Conservation (phyloP, 1,140 invertebrate genomes). For the Bacillus rossius region DNA sequence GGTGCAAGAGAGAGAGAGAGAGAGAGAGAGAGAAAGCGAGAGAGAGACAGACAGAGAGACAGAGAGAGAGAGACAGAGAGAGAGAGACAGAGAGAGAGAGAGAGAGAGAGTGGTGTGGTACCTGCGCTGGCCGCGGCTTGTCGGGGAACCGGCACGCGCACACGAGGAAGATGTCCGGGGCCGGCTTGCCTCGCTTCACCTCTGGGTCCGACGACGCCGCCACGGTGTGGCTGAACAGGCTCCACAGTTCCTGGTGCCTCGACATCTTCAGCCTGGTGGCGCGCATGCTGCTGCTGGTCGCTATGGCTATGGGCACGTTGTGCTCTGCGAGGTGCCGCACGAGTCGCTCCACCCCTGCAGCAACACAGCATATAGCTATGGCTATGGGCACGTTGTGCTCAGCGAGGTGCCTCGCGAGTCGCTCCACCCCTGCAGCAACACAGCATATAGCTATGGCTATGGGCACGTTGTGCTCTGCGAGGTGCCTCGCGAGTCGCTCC, state of each 20-base stretch:
- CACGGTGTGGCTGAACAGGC: conserved; percentile 75
- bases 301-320: conserved; percentile 78
- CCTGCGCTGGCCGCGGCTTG: conserved; percentile 59
- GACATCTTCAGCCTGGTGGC: conserved; percentile 74
- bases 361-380: background rate
- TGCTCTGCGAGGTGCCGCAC: conserved; percentile 72
- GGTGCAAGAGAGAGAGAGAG: too few species aligned
- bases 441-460: conserved; percentile 89
- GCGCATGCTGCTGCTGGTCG: conserved; percentile 76
- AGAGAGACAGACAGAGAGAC: too few species aligned
- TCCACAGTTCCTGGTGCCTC: conserved; percentile 56
- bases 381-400: too few species aligned
- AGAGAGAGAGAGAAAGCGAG: too few species aligned
- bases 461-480: conserved; percentile 71
- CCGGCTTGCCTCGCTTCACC: conserved; percentile 86
- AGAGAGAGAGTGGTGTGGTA: too few species aligned
- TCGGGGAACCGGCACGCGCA: conserved; percentile 75
- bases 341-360: conserved; percentile 72
- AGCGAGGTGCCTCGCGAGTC: too few species aligned
- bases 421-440: conserved; percentile 63
- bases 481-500: conserved; percentile 70
- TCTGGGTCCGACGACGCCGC: conserved; percentile 82
- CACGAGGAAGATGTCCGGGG: conserved; percentile 88
- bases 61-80: too few species aligned
- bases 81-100: too few species aligned